Base-by-base conservation (phyloP, 2,113 vertebrate genomes). In the Cyprinodon brontotheroides region DNA sequence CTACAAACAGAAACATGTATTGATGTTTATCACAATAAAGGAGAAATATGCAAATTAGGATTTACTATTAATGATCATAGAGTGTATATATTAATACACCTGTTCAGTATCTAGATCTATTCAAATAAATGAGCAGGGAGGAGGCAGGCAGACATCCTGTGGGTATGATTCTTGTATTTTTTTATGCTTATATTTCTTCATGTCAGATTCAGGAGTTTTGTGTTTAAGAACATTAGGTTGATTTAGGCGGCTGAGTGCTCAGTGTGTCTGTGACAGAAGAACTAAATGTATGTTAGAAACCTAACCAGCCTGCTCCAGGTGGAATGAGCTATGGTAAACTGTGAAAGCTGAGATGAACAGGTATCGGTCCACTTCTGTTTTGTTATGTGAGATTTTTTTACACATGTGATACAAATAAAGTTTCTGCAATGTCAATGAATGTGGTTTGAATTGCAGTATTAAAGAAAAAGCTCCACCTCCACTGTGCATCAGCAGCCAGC, bases 11-110 rank as follows among this genome's bases (percentile, higher is more conserved):
- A 84, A 90, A 80, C 88, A 88, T 90, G 89, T 90, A 91, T 86
- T 77, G 85, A 89, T 84, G 89, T 90, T 88, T 90, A 85, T 87
- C 61, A 88, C 83, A 86, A 90, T 86, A 86, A 92, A 89, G 81
- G 79, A 84, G 85, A 83, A 92, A 89, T 89, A 92, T 91, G 86
- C 89, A 91, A 93, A 93, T 89, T 86, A 92, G 85, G 86, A 90
- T 77, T 81, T 78, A 89, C 86, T 87, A 81, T 87, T 82, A 81
- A 89, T 74, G 83, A 86, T 78, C 65, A 88, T 79, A 85, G 82
- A 87, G 78, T 87, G 89, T 90, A 87, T 89, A 86, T 86, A 89
- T 74, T 87, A 75, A 67, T 90, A 91, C 88, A 89, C 84, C 80
- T 65, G 72, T 90, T 92, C 80, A 68, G 72, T 89, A 92, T 89